phyloP scores from a whole-genome alignment of 2,888 invertebrate species.

The Eupithecia centaureata region DNA sequence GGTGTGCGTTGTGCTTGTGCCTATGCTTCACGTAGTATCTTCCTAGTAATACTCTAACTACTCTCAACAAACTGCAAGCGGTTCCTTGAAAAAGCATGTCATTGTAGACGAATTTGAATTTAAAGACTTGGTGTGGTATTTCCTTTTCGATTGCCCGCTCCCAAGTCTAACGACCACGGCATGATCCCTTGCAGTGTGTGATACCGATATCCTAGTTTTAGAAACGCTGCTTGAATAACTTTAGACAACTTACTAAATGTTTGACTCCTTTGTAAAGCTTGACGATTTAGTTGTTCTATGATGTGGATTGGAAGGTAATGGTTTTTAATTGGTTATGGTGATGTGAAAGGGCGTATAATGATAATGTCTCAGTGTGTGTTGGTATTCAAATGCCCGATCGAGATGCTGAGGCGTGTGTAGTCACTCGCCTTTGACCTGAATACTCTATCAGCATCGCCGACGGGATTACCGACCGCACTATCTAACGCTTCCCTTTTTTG shows the following conservation, averaged over 20 bases:
- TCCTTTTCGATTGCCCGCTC: slow-evolving; percentile 52
- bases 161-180: slow-evolving; percentile 69
- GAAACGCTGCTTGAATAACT: slow-evolving; percentile 75
- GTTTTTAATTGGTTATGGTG: slow-evolving; percentile 81
- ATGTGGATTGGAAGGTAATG: slow-evolving; percentile 84
- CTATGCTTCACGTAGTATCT: slow-evolving; percentile 77
- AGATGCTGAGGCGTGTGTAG: slow-evolving; percentile 78
- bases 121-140: slow-evolving; percentile 68
- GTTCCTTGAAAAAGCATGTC: slow-evolving; percentile 67
- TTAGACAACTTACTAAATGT: slow-evolving; percentile 79
- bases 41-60: slow-evolving; percentile 70
- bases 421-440: slow-evolving; percentile 69
- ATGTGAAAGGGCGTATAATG: slow-evolving; percentile 79
- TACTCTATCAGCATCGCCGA: slow-evolving; percentile 81
- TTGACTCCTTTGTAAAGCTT: slow-evolving; percentile 79
- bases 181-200: slow-evolving; percentile 82
- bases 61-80: slow-evolving; percentile 80
- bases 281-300: slow-evolving; percentile 80
- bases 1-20: slow-evolving; percentile 83
- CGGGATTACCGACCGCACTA: slow-evolving; percentile 77
- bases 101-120: slow-evolving; percentile 58
- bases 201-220: slow-evolving; percentile 64
- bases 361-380: slow-evolving; percentile 85
- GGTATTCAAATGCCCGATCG: slow-evolving; percentile 89
- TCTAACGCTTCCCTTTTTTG: slow-evolving; percentile 48